Evolutionary conservation across 30 jellyfish, hydroid and myxozoan genomes (phyloP).

Genomic region (Aurelia aurita): DNA sequence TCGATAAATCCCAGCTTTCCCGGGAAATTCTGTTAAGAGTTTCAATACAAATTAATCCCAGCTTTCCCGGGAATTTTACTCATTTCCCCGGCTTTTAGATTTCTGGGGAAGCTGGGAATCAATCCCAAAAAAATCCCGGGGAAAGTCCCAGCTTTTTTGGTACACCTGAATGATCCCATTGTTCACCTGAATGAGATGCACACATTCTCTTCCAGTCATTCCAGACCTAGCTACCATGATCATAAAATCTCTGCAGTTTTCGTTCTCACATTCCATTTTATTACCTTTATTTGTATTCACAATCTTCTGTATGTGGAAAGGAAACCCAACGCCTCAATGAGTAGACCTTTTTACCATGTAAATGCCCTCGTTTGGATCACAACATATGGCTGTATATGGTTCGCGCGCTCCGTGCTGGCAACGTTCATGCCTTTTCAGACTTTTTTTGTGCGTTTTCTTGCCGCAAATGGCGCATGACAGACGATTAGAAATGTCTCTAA

Average conservation of each 20-base stretch:
- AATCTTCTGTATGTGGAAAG: slow-evolving; percentile 32
- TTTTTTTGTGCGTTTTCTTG: neutral
- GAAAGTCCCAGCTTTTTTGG: too few species aligned
- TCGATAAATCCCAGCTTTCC: too few species aligned
- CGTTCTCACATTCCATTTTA: slow-evolving; percentile 9
- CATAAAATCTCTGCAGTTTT: slow-evolving; percentile 27
- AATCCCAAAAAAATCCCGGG: too few species aligned
- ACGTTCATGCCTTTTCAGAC: neutral
- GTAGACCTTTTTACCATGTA: slow-evolving; percentile 4
- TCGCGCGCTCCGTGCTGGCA: neutral
- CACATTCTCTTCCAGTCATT: neutral
- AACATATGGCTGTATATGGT: slow-evolving; percentile 1
- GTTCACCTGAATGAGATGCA: neutral
- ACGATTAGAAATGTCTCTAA: neutral
- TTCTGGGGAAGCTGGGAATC: too few species aligned
- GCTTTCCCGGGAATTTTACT: too few species aligned
- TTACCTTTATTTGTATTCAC: neutral
- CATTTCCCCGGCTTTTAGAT: too few species aligned
- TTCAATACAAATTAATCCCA: too few species aligned
- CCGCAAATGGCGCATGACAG: neutral
- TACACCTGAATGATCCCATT: too few species aligned
- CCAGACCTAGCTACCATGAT: slow-evolving; percentile 23
- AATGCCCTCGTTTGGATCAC: slow-evolving; percentile 1
- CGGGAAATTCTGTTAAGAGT: too few species aligned
- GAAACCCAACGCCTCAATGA: slow-evolving; percentile 24